Percentiles rank a stretch among this genome's conserved stretches.
Evolutionary conservation across 2,888 invertebrate genomes (phyloP).

Genomic region (Erannis defoliaria): DNA sequence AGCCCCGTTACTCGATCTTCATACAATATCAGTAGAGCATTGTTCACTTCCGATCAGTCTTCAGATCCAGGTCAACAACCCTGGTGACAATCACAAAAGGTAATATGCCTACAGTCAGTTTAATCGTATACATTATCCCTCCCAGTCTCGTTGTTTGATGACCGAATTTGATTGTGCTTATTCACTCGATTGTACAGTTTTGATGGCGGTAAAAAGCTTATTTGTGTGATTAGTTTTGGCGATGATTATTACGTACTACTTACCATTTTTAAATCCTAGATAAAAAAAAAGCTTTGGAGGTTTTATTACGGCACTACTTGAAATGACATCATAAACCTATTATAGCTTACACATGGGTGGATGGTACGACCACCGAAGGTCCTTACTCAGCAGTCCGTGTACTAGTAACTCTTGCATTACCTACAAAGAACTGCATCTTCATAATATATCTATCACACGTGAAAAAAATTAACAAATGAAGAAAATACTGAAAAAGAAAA

Average conservation of each 20-base stretch:
- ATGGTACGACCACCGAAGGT: too few relatives aligned
- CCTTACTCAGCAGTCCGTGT: too few relatives aligned
- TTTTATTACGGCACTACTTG: too few relatives aligned
- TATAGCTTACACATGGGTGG: too few relatives aligned
- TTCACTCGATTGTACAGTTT: constrained; percentile 12
- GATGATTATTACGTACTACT: neutral
- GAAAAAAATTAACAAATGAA: neutral
- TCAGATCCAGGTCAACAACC: constrained; percentile 37
- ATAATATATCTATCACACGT: too few relatives aligned
- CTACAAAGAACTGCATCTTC: too few relatives aligned
- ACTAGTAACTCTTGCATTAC: too few relatives aligned
- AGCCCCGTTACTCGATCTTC: constrained; percentile 44
- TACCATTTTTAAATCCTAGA: too few relatives aligned
- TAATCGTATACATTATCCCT: constrained; percentile 23
- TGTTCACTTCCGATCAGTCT: constrained; percentile 43
- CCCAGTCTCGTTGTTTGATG: constrained; percentile 26
- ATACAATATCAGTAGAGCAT: constrained; percentile 37
- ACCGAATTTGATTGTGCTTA: constrained; percentile 26
- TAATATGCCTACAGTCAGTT: constrained; percentile 30
- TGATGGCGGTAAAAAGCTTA: constrained; percentile 15
- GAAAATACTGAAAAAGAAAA: neutral
- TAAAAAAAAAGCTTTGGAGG: too few relatives aligned
- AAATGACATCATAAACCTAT: too few relatives aligned
- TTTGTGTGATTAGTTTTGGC: constrained; percentile 18
- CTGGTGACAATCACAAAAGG: constrained; percentile 23